Percentiles rank a stretch among this genome's conserved stretches.
phyloP scores from a whole-genome alignment of 2,888 invertebrate species.

The Pantelozetes paolii region DNA sequence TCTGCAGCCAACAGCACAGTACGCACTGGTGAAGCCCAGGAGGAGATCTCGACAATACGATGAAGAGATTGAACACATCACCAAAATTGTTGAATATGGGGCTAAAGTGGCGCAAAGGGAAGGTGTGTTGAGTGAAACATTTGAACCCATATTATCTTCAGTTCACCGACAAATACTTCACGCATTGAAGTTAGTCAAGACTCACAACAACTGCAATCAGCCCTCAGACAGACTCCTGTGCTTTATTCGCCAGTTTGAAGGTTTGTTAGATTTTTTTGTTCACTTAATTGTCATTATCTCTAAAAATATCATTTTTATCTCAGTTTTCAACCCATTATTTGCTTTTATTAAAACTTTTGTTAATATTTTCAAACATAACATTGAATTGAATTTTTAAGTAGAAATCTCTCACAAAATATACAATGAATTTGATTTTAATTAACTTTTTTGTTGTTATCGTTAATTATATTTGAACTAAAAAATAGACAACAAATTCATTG shows the following conservation, averaged over 20 bases:
- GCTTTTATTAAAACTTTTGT: no score
- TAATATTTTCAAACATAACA: no score
- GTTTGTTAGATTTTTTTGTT: neutral
- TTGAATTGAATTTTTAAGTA: no score
- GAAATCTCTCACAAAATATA: no score
- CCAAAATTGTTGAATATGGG: slow-evolving; percentile 47
- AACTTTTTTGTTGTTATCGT: no score
- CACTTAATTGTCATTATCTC: no score
- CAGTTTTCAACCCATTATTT: no score
- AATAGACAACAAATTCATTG: no score
- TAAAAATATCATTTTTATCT: no score
- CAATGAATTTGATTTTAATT: no score
- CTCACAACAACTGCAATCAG: neutral
- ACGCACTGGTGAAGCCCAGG: slow-evolving; percentile 33
- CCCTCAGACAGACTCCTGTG: slow-evolving; percentile 45
- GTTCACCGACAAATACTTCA: slow-evolving; percentile 47
- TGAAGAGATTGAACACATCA: slow-evolving; percentile 45
- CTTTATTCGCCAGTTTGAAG: slow-evolving; percentile 47
- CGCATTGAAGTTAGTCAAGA: slow-evolving; percentile 45
- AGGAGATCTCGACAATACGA: slow-evolving; percentile 37
- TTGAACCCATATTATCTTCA: slow-evolving; percentile 43
- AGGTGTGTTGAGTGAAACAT: slow-evolving; percentile 44
- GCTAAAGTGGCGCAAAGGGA: slow-evolving; percentile 46
- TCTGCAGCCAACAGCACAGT: slow-evolving; percentile 49
- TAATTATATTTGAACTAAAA: no score